These are phyloP conservation scores for Arctia plantaginis DNA, from an alignment of 2,888 invertebrate genomes.

Conservation along the genomic window DNA sequence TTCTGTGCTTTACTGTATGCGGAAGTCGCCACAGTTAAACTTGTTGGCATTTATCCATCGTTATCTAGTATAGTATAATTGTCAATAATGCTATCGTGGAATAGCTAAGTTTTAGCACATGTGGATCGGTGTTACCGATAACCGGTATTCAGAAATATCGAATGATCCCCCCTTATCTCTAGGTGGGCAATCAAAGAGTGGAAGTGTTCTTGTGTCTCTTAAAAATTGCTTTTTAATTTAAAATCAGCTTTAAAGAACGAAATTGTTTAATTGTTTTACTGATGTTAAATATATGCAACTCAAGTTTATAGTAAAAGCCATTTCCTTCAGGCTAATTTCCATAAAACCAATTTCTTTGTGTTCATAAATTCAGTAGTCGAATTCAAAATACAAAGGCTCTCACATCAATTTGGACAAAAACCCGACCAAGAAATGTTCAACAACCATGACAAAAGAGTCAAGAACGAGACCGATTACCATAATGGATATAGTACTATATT, in stretches of 20 bases:
- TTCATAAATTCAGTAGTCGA: background rate
- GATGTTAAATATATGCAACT: background rate
- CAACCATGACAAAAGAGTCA: conserved; percentile 11
- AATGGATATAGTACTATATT: conserved; percentile 12
- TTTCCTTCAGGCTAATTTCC: background rate
- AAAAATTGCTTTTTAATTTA: too few species aligned
- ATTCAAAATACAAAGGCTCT: background rate
- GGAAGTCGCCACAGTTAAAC: too few species aligned
- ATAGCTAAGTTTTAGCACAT: too few species aligned
- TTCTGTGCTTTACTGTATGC: too few species aligned
- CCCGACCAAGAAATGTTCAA: conserved; percentile 10
- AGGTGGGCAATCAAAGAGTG: too few species aligned
- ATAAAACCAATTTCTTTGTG: background rate
- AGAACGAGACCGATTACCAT: conserved; percentile 17
- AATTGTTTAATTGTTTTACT: too few species aligned
- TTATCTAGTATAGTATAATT: background rate
- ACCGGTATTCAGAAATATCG: too few species aligned
- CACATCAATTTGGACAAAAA: conserved; percentile 1
- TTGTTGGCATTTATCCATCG: background rate
- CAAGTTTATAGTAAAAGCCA: background rate
- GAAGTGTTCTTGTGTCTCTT: too few species aligned
- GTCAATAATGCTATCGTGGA: too few species aligned
- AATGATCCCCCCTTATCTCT: too few species aligned
- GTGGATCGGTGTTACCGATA: too few species aligned
- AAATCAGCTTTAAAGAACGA: too few species aligned